Evolutionary conservation across 2,797 vertebrate genomes (phyloP).

Genomic region (Dallia pectoralis): DNA sequence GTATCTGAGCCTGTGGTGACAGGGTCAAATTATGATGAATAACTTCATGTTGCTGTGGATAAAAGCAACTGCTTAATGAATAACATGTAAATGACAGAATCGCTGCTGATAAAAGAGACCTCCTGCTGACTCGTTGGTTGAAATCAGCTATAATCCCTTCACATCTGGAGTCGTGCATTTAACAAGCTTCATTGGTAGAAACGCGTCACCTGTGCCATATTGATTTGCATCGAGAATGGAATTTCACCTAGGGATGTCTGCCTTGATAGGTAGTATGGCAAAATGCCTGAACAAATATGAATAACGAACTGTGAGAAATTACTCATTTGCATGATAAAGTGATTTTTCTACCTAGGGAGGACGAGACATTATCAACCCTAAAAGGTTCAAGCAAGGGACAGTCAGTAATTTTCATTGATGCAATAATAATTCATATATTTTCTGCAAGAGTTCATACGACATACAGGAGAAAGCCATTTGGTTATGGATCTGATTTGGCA

Average conservation of each 20-base stretch:
- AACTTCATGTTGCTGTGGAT: no score
- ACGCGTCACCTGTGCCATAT: not conserved
- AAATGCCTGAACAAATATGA: not conserved
- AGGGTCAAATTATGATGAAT: no score
- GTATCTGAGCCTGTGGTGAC: no score
- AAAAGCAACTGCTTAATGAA: no score
- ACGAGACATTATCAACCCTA: not conserved
- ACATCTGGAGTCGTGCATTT: conserved; percentile 17
- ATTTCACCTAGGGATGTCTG: no score
- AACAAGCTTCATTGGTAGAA: not conserved
- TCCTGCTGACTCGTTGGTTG: conserved; percentile 15
- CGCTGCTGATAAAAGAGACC: conserved; percentile 5
- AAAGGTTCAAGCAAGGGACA: conserved; percentile 2
- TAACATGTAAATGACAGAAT: conserved; percentile 20
- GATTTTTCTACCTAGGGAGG: not conserved
- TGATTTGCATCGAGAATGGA: not conserved
- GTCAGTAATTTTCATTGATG: not conserved
- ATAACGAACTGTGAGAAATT: no score
- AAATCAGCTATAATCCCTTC: conserved; percentile 19
- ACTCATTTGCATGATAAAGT: no score
- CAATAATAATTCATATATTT: not conserved
- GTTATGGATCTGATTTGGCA: not conserved
- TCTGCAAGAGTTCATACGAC: not conserved
- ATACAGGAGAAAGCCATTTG: not conserved
- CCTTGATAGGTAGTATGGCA: no score